Evolutionary conservation across 1,140 invertebrate species (phyloP), one percentile per base, ranked within the genome.

Genomic region (Matsumurasca onukii): DNA sequence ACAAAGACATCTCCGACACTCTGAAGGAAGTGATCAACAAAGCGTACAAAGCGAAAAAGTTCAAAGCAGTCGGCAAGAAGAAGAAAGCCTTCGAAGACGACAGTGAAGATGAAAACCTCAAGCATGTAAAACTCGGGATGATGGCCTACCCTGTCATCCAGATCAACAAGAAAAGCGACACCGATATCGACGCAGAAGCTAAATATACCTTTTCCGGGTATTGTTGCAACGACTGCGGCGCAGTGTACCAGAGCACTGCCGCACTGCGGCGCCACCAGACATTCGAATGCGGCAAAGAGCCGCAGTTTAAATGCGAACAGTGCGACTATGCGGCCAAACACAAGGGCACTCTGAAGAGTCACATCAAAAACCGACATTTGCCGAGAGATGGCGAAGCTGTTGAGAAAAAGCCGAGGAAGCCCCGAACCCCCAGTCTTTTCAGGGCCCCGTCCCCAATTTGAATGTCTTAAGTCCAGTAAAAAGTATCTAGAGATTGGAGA

Each of bases 241-340:
- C 62, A 0, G 64, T 63, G 29, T 73, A 73, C 61, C 71, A 71
- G 31, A 51, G 69, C 22, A 67, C 67, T 24, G 66, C 29, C 0
- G 52, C 57, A 22, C 24, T 73, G 30, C 65, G 45, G 17, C 30
- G 68, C n/a, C 82, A 84, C 69, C 73, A 77, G 66, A 80, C 81
- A 51, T 80, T 83, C 67, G 84, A 86, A 68, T 86, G 85, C 69
- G 84, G 84, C 20, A 80, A 84, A n/a, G 78, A 78, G 13, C 83
- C 84, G 0, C 78, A 81, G 73, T 86, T 83, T 73, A 77, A 79
- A 20, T 86, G 85, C 59, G 66, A 61, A 1, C 63, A 71, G 12
- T 75, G 75, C 65, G 69, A 73, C 27, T 75, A 74, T 57, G 76
- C 73, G 27, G 78, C 76, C 49, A 74, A 76, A 48, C 73, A 75